phyloP scores from a whole-genome alignment of 2,888 invertebrate species.

The Acrobasis consociella region DNA sequence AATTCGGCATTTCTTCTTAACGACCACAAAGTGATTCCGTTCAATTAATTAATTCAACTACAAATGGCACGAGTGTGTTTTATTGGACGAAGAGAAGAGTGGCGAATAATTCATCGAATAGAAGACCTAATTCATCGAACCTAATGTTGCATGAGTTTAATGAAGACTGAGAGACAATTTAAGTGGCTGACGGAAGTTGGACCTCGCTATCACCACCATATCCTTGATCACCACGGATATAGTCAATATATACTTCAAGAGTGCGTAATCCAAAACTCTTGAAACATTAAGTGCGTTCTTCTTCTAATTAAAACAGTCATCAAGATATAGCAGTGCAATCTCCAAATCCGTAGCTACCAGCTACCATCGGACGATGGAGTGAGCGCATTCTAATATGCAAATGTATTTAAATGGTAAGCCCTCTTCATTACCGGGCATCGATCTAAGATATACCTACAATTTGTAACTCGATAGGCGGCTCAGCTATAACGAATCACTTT shows the following conservation, averaged over 20 bases:
- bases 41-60: slow-evolving; percentile 3
- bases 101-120: background rate
- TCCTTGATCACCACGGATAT: too few relatives aligned
- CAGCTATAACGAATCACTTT: slow-evolving; percentile 69
- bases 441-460: slow-evolving; percentile 78
- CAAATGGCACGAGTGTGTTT: background rate
- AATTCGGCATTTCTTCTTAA: slow-evolving; percentile 2
- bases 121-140: background rate
- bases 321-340: too few relatives aligned
- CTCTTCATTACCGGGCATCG: slow-evolving; percentile 81
- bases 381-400: slow-evolving; percentile 81
- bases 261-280: too few relatives aligned
- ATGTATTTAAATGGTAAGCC: slow-evolving; percentile 82
- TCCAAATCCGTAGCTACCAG: background rate
- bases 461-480: slow-evolving; percentile 78
- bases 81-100: background rate
- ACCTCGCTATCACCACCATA: too few relatives aligned
- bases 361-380: slow-evolving; percentile 46
- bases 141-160: background rate
- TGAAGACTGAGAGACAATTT: too few relatives aligned
- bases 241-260: too few relatives aligned
- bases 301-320: too few relatives aligned
- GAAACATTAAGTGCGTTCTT: too few relatives aligned
- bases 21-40: background rate
- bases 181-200: too few relatives aligned